A percentile compares a stretch with the other conserved stretches of the same genome.
These are phyloP conservation scores for Apis dorsata DNA, from an alignment of 1,140 invertebrate genomes.

Conservation along the genomic window DNA sequence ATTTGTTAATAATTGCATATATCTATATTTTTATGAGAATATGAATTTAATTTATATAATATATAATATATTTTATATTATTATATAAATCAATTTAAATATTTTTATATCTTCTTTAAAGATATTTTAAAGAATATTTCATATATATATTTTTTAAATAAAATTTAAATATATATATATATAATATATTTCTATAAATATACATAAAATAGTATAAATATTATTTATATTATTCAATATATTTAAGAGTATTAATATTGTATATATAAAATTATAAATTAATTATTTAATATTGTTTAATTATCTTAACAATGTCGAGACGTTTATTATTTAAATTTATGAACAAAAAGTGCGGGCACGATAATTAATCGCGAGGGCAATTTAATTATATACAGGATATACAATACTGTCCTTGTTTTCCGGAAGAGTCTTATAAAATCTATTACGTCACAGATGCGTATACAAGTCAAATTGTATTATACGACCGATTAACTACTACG, in stretches of 20 bases:
- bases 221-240: too few species aligned
- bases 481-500: conserved; percentile 25
- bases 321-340: background rate
- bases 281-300: background rate
- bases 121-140: background rate
- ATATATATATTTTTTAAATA: too few species aligned
- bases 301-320: background rate
- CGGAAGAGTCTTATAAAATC: conserved; percentile 54
- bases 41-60: background rate
- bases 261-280: too few species aligned
- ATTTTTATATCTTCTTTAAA: background rate
- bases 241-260: too few species aligned
- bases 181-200: too few species aligned
- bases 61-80: background rate
- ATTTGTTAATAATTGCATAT: too few species aligned
- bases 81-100: background rate
- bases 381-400: conserved; percentile 50
- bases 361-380: conserved; percentile 58
- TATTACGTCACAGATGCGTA: conserved; percentile 40
- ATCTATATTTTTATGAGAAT: too few species aligned
- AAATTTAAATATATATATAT: too few species aligned
- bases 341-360: background rate
- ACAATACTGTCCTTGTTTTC: conserved; percentile 40
- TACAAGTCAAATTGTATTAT: conserved; percentile 10
- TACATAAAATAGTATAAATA: too few species aligned